A percentile compares a stretch with the other conserved stretches of the same genome.
phyloP scores from a whole-genome alignment of 2,888 invertebrate species.

The Idaea aversata region DNA sequence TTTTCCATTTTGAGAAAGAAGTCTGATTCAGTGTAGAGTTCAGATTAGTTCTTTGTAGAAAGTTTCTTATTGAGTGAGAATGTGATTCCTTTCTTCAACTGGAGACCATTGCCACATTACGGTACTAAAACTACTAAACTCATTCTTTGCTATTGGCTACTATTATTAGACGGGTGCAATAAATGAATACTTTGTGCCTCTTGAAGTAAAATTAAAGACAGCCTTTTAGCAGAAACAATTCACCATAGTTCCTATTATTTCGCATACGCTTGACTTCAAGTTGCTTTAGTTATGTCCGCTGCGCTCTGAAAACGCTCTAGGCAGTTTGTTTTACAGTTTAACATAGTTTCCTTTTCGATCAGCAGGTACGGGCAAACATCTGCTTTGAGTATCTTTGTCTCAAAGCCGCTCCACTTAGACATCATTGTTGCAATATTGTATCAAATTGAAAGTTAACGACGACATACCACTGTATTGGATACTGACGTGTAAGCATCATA shows the following conservation, averaged over 20 bases:
- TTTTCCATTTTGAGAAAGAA: constrained; percentile 44
- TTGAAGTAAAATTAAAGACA: background rate
- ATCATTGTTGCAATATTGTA: constrained; percentile 43
- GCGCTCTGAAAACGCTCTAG: constrained; percentile 50
- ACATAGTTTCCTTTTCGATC: constrained; percentile 72
- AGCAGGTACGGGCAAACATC: constrained; percentile 54
- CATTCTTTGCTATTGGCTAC: background rate
- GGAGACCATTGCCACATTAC: background rate
- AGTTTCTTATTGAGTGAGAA: constrained; percentile 53
- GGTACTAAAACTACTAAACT: background rate
- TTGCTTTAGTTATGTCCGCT: constrained; percentile 34
- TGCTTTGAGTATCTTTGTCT: constrained; percentile 50
- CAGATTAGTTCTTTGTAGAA: constrained; percentile 49
- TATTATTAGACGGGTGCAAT: background rate
- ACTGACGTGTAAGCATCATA: background rate
- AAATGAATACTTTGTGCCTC: background rate
- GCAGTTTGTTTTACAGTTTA: constrained; percentile 70
- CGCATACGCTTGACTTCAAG: constrained; percentile 39
- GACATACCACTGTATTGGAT: background rate
- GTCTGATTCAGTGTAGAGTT: constrained; percentile 52
- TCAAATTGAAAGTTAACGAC: constrained; percentile 19
- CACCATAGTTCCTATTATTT: constrained; percentile 29
- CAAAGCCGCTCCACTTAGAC: constrained; percentile 42
- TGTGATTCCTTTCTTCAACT: constrained; percentile 35
- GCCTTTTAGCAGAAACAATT: constrained; percentile 15